phyloP scores from a whole-genome alignment of 2,888 invertebrate genomes.

The Nomada fabriciana region DNA sequence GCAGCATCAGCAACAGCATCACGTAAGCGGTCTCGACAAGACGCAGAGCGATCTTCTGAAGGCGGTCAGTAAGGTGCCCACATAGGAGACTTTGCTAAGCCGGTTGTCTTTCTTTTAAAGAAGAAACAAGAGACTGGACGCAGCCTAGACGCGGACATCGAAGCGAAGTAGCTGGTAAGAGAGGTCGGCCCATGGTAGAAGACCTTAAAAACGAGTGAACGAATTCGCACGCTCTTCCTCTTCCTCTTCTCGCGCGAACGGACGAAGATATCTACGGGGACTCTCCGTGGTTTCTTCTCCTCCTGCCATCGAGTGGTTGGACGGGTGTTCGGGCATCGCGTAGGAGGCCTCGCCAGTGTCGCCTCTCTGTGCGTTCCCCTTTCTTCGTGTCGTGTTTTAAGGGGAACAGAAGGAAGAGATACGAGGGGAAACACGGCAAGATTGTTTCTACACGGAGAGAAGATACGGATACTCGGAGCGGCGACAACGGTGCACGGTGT shows the following conservation, averaged over 20 bases:
- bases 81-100: conserved; percentile 86
- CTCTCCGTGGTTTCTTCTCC: conserved; percentile 2
- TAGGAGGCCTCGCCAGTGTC: conserved; percentile 35
- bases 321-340: conserved; percentile 29
- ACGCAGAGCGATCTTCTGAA: conserved; percentile 91
- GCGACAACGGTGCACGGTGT: background rate
- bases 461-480: background rate
- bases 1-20: conserved; percentile 90
- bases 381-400: conserved; percentile 21
- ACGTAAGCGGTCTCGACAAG: conserved; percentile 91
- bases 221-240: conserved; percentile 4
- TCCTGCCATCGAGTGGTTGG: background rate
- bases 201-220: conserved; percentile 1
- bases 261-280: background rate
- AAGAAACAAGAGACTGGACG: conserved; percentile 70
- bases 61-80: conserved; percentile 91
- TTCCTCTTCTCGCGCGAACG: conserved; percentile 20
- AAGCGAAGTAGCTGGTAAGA: conserved; percentile 31
- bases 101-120: conserved; percentile 73
- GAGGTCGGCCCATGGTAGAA: conserved; percentile 10
- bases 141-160: conserved; percentile 54
- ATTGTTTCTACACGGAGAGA: background rate
- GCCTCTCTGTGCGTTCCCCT: conserved; percentile 10
- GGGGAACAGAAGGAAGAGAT: background rate
- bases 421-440: background rate